These are phyloP conservation scores for Protomyctophum bolini DNA, from an alignment of 2,113 vertebrate species.

Conservation along the genomic window DNA sequence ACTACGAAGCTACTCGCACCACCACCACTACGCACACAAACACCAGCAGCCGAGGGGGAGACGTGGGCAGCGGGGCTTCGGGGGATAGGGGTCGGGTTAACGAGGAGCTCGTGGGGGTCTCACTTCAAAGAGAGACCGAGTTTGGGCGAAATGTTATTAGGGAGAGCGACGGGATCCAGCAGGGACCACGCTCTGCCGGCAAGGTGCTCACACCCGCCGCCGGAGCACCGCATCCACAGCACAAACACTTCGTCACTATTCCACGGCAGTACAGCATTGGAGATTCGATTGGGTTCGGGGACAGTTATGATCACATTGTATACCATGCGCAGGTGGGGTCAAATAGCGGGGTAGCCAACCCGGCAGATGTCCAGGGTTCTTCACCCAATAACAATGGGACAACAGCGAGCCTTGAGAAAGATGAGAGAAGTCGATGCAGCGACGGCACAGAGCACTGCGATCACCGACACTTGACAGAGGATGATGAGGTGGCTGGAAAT, in stretches of 20 bases:
- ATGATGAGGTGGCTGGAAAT: slow-evolving; percentile 23
- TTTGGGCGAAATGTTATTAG: slow-evolving; percentile 20
- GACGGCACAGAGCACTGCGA: slow-evolving; percentile 31
- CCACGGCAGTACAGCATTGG: slow-evolving; percentile 70
- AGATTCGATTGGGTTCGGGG: slow-evolving; percentile 82
- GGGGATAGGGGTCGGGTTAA: slow-evolving; percentile 61
- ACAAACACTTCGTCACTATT: slow-evolving; percentile 56
- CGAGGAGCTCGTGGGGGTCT: slow-evolving; percentile 66
- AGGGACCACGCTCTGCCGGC: slow-evolving; percentile 26
- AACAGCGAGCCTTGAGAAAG: slow-evolving; percentile 25
- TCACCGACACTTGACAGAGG: slow-evolving; percentile 45
- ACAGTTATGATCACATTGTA: slow-evolving; percentile 47
- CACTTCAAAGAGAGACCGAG: slow-evolving; percentile 62
- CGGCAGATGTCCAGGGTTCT: slow-evolving; percentile 20
- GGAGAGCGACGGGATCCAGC: slow-evolving; percentile 28
- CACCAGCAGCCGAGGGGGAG: slow-evolving; percentile 25
- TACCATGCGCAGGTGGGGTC: slow-evolving; percentile 16
- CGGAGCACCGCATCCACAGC: slow-evolving; percentile 41
- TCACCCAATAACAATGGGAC: slow-evolving; percentile 20
- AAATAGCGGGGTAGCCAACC: slow-evolving; percentile 10
- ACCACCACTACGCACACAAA: slow-evolving; percentile 31
- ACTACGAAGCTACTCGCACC: slow-evolving; percentile 5
- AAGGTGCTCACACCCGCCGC: slow-evolving; percentile 19
- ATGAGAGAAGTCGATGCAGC: slow-evolving; percentile 8
- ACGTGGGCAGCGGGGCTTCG: slow-evolving; percentile 48